A percentile compares a stretch with the other conserved stretches of the same genome.
Conservation (phyloP, 2,113 vertebrate genomes). For the Epinephelus fuscoguttatus region DNA sequence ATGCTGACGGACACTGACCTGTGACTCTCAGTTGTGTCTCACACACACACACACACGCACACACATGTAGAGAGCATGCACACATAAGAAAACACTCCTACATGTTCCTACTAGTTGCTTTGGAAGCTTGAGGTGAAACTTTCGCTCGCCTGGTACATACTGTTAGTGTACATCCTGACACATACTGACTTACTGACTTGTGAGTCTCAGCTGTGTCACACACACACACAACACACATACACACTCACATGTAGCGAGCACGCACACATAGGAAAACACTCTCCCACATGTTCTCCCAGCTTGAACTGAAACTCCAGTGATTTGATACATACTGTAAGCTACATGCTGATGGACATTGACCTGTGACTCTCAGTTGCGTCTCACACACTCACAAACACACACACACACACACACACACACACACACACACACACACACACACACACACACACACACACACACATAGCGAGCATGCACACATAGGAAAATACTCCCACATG, state of each 20-base stretch:
- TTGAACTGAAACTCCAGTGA: conserved; percentile 30
- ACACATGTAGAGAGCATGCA: conserved; percentile 7
- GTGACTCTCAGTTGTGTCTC: conserved; percentile 45
- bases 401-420: conserved; percentile 28
- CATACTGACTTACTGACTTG: conserved; percentile 56
- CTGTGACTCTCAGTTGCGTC: conserved; percentile 47
- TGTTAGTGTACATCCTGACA: conserved; percentile 53
- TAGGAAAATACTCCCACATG: neutral
- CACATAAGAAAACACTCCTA: neutral
- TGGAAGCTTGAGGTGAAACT: conserved; percentile 31
- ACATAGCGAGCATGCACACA: conserved; percentile 1
- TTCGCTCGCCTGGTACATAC: conserved; percentile 25
- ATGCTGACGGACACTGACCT: conserved; percentile 52
- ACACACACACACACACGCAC: conserved; percentile 16
- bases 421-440: conserved; percentile 3
- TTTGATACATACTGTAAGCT: conserved; percentile 53
- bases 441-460: conserved; percentile 28
- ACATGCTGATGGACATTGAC: conserved; percentile 48
- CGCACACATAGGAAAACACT: neutral
- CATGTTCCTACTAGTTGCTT: conserved; percentile 27
- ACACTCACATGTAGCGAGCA: neutral
- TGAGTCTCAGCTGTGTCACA: conserved; percentile 46
- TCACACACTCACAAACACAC: neutral
- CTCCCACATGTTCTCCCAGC: conserved; percentile 21
- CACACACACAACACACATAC: conserved; percentile 15